phyloP scores from a whole-genome alignment of 1,140 invertebrate genomes.

The Aphaenogaster floridana region DNA sequence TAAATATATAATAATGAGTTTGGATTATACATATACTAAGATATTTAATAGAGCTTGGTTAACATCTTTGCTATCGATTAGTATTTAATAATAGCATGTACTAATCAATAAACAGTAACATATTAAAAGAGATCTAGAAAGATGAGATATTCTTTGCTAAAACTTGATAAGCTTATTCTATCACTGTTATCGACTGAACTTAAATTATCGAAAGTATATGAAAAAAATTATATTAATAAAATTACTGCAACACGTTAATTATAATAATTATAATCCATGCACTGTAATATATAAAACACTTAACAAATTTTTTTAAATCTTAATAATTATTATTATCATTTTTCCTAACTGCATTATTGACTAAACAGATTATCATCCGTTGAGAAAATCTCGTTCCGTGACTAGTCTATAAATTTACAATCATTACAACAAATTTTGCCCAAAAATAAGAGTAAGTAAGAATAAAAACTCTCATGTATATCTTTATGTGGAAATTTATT shows the following conservation, averaged over 20 bases:
- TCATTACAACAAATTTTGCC: background rate
- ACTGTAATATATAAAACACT: background rate
- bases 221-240: background rate
- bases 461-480: background rate
- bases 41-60: background rate
- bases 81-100: conserved; percentile 9
- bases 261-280: background rate
- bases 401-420: background rate
- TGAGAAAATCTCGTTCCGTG: background rate
- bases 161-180: background rate
- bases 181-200: conserved; percentile 16
- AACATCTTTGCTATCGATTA: background rate
- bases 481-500: background rate
- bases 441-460: background rate
- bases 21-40: background rate
- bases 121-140: background rate
- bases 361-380: conserved; percentile 27
- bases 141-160: background rate
- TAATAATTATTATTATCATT: background rate
- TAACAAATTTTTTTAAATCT: background rate
- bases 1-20: background rate
- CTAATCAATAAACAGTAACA: background rate
- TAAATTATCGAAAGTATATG: background rate
- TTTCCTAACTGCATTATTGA: conserved; percentile 2
- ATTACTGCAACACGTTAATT: background rate